A percentile compares a stretch with the other conserved stretches of the same genome.
These are phyloP conservation scores for Notothenia coriiceps DNA, from an alignment of 2,113 vertebrate species.

Conservation along the genomic window DNA sequence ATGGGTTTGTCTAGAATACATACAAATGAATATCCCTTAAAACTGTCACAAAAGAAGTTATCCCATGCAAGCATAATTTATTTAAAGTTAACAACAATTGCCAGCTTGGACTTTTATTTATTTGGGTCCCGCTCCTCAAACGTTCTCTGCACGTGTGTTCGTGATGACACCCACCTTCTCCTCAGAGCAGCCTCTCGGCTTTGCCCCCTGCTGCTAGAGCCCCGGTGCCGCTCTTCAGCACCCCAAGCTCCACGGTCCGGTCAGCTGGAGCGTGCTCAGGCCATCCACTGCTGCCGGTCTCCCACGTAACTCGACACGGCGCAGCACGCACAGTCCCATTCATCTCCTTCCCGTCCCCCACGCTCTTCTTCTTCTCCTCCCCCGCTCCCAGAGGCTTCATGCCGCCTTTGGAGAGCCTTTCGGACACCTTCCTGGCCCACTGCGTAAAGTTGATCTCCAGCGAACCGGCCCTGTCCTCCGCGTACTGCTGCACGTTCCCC, in stretches of 20 bases:
- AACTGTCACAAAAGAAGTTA: too few species aligned
- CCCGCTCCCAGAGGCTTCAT: constrained; percentile 56
- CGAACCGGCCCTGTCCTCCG: constrained; percentile 42
- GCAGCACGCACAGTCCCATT: constrained; percentile 28
- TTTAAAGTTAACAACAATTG: too few species aligned
- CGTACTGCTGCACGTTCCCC: constrained; percentile 73
- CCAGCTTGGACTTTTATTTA: too few species aligned
- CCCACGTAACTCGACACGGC: constrained; percentile 61
- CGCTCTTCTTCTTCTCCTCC: constrained; percentile 54
- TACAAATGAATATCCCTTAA: too few species aligned
- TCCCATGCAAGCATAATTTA: too few species aligned
- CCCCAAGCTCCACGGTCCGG: constrained; percentile 73
- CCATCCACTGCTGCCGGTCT: background rate
- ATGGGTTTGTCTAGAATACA: too few species aligned
- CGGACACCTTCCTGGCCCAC: constrained; percentile 80
- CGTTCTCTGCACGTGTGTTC: too few species aligned
- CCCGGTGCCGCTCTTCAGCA: constrained; percentile 56
- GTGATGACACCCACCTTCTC: constrained; percentile 58
- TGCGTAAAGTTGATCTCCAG: constrained; percentile 71
- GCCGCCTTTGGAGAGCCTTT: constrained; percentile 71
- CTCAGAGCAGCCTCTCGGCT: constrained; percentile 74
- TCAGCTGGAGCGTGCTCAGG: constrained; percentile 37
- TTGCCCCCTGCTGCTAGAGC: constrained; percentile 36
- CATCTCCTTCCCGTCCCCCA: constrained; percentile 44
- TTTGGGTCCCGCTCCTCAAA: too few species aligned